Base-by-base conservation (phyloP, 2,113 vertebrate genomes). In the Monopterus albus region DNA sequence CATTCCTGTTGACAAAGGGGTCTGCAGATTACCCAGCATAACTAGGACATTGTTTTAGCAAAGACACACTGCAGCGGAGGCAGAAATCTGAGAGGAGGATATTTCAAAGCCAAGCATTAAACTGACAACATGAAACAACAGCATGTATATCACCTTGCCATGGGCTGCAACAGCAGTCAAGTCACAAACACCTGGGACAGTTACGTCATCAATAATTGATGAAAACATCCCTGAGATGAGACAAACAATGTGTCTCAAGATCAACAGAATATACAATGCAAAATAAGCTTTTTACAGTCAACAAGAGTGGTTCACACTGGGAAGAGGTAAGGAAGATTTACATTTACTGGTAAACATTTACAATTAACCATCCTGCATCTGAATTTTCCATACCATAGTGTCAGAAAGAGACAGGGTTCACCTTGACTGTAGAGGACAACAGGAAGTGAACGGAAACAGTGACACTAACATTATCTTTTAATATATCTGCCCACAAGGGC, bases 41-140 rank as follows among this genome's bases (percentile, higher is more conserved):
- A 28, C 57, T 62, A 17, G 29, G 52, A 58, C 46, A 42, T 51
- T 51, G 67, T 59, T 20, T 40, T 40, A 31, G 4, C 39, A 39
- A 59, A 25, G 21, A 72, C 20, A 35, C 46, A 35, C 28, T 26
- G 51, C 29, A 9, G 21, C 4, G 50, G 25, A 55, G 21, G 25
- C 47, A 66, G 38, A 53, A 59, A 26, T 52, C 68, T 71, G 46
- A 25, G 40, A 67, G 47, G 35, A 6, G 17, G 64, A 21, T 28
- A 29, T 58, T 63, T 53, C 5, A 25, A 46, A 46, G 39, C 15
- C 6, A 11, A 42, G 50, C 69, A 53, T 57, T 49, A 67, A 35
- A 62, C 42, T 57, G 25, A n/a, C 49, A 40, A 38, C 51, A 58
- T 52, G 29, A 69, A 74, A 69, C 33, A 17, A 49, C 9, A 55